phyloP scores from a whole-genome alignment of 2,113 vertebrate genomes.

The Clarias macrocephalus region DNA sequence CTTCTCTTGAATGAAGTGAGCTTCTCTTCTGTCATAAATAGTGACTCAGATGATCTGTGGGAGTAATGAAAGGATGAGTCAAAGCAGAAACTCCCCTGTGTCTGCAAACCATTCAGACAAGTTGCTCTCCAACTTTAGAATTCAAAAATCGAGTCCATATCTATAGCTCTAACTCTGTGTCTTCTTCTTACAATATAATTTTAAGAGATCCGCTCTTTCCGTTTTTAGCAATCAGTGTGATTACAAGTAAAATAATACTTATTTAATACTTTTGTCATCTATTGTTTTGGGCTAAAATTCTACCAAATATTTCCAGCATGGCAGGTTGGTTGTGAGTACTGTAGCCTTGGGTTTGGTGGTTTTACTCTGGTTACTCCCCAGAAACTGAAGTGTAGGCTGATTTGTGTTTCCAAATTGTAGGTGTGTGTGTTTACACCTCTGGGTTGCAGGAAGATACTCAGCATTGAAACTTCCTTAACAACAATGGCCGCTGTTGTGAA shows the following conservation, averaged over 20 bases:
- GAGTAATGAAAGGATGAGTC: constrained; percentile 18
- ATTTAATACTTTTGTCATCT: background rate
- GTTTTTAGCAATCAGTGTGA: background rate
- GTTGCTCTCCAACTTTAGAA: background rate
- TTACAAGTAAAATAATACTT: background rate
- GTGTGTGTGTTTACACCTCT: too few relatives aligned
- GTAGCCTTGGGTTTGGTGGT: too few relatives aligned
- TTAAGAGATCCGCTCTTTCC: background rate
- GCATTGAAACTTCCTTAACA: too few relatives aligned
- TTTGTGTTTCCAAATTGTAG: too few relatives aligned
- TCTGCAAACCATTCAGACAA: constrained; percentile 7
- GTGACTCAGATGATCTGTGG: constrained; percentile 27
- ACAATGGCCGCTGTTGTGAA: too few relatives aligned
- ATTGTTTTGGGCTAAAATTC: background rate
- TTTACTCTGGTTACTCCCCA: too few relatives aligned
- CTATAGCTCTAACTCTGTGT: background rate
- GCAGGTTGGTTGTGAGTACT: too few relatives aligned
- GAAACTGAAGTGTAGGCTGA: too few relatives aligned
- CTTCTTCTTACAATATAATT: background rate
- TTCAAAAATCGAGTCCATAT: background rate
- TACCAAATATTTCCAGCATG: background rate
- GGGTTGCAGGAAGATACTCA: too few relatives aligned
- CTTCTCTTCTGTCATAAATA: constrained; percentile 30
- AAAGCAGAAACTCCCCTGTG: background rate
- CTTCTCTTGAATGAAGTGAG: background rate